A percentile compares a stretch with the other conserved stretches of the same genome.
phyloP scores from a whole-genome alignment of 2,888 invertebrate species.

The Campoletis raptor region DNA sequence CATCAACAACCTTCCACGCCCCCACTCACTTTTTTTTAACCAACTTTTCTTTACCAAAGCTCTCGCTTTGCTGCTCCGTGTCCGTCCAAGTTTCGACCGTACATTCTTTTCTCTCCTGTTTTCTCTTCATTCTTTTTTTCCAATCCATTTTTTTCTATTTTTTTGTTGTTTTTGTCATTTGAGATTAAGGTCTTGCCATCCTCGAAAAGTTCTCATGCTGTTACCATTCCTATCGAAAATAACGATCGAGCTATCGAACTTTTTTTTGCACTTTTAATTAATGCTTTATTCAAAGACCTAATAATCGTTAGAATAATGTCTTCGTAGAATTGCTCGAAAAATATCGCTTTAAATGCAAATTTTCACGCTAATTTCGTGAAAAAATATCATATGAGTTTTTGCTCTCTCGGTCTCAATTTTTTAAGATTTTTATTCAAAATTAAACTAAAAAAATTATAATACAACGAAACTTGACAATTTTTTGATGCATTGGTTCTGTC shows the following conservation, averaged over 20 bases:
- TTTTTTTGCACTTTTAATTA: not conserved
- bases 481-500: no score
- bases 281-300: not conserved
- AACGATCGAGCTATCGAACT: not conserved
- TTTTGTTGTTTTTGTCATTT: not conserved
- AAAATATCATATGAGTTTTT: not conserved
- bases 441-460: no score
- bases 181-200: not conserved
- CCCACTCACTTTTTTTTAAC: slow-evolving; percentile 33
- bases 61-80: slow-evolving; percentile 63
- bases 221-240: not conserved
- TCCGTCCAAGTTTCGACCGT: slow-evolving; percentile 45
- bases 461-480: no score
- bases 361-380: not conserved
- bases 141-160: not conserved
- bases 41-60: slow-evolving; percentile 58
- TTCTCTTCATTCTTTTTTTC: not conserved
- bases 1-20: slow-evolving; percentile 27
- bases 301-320: not conserved
- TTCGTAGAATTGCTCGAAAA: not conserved
- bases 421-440: no score
- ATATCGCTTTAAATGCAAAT: not conserved
- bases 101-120: slow-evolving; percentile 13
- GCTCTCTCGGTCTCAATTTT: no score
- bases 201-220: not conserved